Evolutionary conservation across 2,888 invertebrate species (phyloP).

Genomic region (Caenorhabditis macrosperma): DNA sequence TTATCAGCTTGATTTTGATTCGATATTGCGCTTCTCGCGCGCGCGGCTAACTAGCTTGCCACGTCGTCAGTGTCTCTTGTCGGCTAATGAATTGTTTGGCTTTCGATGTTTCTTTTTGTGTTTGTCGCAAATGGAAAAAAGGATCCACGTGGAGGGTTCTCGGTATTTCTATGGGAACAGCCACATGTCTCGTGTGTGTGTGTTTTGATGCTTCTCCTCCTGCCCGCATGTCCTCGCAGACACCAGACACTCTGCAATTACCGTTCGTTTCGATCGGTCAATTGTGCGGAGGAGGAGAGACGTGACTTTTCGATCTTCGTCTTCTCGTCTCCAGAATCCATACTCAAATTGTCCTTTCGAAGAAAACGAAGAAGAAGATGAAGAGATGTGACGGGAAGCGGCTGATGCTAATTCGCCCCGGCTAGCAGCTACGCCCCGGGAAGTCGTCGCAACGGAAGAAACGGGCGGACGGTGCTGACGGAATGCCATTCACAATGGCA

Average conservation of each 20-base stretch:
- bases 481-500: constrained; percentile 3
- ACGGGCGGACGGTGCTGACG: constrained; percentile 5
- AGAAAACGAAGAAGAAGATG: neutral
- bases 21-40: constrained; percentile 17
- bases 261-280: constrained; percentile 24
- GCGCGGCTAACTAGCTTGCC: constrained; percentile 46
- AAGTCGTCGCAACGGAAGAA: constrained; percentile 31
- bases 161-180: no score
- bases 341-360: constrained; percentile 25
- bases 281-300: constrained; percentile 9
- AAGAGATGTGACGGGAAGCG: no score
- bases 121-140: no score
- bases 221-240: neutral
- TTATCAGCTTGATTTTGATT: constrained; percentile 51
- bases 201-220: constrained; percentile 10
- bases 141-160: no score
- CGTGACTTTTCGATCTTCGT: neutral
- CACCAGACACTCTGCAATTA: constrained; percentile 1
- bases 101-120: constrained; percentile 1
- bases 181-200: neutral
- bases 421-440: constrained; percentile 16
- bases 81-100: neutral
- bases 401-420: constrained; percentile 42
- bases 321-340: constrained; percentile 17
- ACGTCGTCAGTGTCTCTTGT: constrained; percentile 24